These are phyloP conservation scores for Ypsolopha sequella DNA, from an alignment of 2,888 invertebrate genomes.

Conservation along the genomic window DNA sequence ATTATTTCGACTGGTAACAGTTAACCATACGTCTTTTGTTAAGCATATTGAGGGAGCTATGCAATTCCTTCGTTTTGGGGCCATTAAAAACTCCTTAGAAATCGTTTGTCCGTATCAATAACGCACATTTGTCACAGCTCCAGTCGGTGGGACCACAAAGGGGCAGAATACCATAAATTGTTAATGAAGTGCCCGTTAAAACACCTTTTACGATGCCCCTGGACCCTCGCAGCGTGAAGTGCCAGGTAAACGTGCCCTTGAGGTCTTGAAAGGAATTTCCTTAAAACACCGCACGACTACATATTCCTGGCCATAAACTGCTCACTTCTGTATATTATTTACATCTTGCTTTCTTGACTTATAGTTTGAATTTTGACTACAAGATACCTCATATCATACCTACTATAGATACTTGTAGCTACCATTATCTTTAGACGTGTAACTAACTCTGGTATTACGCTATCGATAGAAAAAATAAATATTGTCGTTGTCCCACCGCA, in stretches of 20 bases:
- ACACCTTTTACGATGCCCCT: slow-evolving; percentile 14
- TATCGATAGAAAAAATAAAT: no score
- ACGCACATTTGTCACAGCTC: not conserved
- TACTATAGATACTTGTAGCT: no score
- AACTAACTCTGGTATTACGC: not conserved
- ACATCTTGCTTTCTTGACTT: not conserved
- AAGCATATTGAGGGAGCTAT: not conserved
- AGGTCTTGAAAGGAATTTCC: not conserved
- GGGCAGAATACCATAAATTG: slow-evolving; percentile 29
- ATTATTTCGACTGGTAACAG: not conserved
- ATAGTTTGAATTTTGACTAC: no score
- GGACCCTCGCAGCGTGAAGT: slow-evolving; percentile 24
- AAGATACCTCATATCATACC: no score
- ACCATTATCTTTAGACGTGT: no score
- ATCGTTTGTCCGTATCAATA: not conserved
- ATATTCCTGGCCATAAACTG: not conserved
- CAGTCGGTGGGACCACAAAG: slow-evolving; percentile 25
- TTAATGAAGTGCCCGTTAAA: slow-evolving; percentile 41
- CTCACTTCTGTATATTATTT: not conserved
- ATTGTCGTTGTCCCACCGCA: no score
- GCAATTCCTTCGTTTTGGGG: not conserved
- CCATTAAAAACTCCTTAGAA: not conserved
- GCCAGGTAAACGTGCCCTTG: slow-evolving; percentile 6
- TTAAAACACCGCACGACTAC: not conserved
- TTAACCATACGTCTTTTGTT: not conserved